These are phyloP conservation scores for Nymphalis polychloros DNA, from an alignment of 2,888 invertebrate genomes.

Conservation along the genomic window DNA sequence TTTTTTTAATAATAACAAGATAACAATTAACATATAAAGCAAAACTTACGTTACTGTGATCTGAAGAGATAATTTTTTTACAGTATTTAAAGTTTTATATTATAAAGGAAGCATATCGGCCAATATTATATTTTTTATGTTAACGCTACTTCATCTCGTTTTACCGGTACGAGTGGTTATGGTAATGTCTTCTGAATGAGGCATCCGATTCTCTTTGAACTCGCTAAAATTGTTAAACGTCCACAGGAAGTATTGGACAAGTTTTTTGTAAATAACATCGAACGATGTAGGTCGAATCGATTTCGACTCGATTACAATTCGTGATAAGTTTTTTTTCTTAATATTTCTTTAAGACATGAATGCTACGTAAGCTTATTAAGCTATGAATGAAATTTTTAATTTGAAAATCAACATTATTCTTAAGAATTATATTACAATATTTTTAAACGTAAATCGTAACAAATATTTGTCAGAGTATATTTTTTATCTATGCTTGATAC, in stretches of 20 bases:
- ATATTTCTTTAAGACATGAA: background rate
- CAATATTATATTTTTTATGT: slow-evolving; percentile 3
- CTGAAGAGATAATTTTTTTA: background rate
- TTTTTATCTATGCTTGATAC: no score
- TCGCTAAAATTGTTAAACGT: slow-evolving; percentile 10
- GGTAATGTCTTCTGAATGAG: slow-evolving; percentile 28
- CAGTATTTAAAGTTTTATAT: no score
- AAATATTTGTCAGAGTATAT: no score
- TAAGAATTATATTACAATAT: no score
- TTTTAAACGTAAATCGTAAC: no score
- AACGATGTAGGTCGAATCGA: background rate
- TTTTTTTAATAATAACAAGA: no score
- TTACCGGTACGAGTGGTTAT: slow-evolving; percentile 27
- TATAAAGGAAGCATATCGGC: no score
- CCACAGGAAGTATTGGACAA: slow-evolving; percentile 2
- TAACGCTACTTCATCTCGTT: slow-evolving; percentile 18
- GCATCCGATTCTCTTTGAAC: slow-evolving; percentile 32
- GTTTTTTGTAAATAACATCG: background rate
- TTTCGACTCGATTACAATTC: background rate
- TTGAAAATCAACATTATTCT: no score
- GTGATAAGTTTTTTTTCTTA: background rate
- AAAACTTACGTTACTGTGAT: no score
- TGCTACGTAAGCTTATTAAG: no score
- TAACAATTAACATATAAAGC: no score
- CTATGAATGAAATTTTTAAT: no score